Conservation (phyloP, 2,888 invertebrate genomes). For the Nephrotoma flavescens region DNA sequence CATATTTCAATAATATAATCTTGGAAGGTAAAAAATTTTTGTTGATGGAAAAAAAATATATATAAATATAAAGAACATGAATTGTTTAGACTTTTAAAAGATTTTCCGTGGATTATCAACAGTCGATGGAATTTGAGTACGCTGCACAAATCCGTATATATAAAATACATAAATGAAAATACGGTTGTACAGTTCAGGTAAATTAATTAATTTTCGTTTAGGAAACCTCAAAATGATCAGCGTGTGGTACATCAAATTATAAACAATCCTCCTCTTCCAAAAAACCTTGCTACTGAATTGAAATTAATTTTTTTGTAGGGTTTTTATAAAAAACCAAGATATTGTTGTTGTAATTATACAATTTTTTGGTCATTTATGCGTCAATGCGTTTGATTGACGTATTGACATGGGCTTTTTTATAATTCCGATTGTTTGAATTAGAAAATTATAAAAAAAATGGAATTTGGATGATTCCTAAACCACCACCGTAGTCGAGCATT, state of each 20-base stretch:
- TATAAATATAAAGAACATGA: background rate
- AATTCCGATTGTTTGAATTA: background rate
- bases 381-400: background rate
- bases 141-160: background rate
- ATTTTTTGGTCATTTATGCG: background rate
- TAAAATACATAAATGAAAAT: background rate
- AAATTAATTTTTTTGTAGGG: background rate
- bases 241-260: background rate
- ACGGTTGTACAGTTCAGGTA: background rate
- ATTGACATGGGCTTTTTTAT: background rate
- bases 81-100: background rate
- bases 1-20: background rate
- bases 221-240: background rate
- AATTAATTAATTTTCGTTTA: background rate
- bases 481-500: background rate
- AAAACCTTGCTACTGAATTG: background rate
- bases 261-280: background rate
- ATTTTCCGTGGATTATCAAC: background rate
- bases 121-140: background rate
- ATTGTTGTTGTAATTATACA: background rate
- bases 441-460: background rate
- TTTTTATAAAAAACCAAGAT: background rate
- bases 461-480: background rate
- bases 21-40: background rate
- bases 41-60: background rate